Evolutionary conservation across 2,113 vertebrate genomes (phyloP).

Genomic region (Oenanthe oenanthe): DNA sequence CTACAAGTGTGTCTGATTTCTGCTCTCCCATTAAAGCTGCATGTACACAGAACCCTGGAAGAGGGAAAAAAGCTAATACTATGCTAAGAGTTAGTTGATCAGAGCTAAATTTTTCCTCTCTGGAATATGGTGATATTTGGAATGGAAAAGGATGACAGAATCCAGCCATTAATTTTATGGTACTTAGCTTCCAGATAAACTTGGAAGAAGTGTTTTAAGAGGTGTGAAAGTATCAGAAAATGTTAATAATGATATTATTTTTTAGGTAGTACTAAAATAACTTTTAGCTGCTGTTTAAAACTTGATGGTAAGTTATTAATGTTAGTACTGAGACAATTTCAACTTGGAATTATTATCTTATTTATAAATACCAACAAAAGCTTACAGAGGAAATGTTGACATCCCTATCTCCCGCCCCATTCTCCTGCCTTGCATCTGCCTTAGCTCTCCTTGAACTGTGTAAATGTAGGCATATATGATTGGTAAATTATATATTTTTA

Average conservation of each 20-base stretch:
- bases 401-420: neutral
- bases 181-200: neutral
- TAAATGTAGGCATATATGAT: neutral
- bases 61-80: neutral
- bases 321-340: neutral
- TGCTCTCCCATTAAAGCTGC: neutral
- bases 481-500: constrained; percentile 2
- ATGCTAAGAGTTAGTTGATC: neutral
- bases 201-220: constrained; percentile 5
- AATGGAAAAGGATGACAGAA: neutral
- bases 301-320: neutral
- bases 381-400: neutral
- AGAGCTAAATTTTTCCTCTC: neutral
- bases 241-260: neutral
- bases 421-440: neutral
- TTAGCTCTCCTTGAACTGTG: neutral
- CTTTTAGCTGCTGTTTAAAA: neutral
- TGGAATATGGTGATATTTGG: neutral
- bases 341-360: neutral
- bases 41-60: neutral
- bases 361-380: constrained; percentile 15
- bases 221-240: neutral
- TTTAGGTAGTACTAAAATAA: neutral
- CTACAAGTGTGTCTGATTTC: neutral
- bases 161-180: neutral